Conservation (phyloP, 2,797 vertebrate genomes). For the Cygnus olor region DNA sequence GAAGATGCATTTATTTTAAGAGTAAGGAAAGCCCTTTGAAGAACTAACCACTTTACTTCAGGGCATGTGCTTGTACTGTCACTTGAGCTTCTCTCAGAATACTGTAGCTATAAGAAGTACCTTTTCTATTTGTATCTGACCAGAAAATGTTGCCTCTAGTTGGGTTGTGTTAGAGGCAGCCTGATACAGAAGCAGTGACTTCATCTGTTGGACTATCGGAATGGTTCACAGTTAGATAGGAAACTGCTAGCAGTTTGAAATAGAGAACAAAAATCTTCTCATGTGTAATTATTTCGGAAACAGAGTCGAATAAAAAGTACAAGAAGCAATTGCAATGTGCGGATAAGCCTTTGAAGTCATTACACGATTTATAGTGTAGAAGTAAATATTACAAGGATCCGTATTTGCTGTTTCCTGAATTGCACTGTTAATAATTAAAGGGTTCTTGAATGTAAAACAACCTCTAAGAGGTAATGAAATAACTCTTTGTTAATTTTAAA, state of each 20-base stretch:
- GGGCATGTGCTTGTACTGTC: background rate
- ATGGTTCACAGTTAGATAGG: background rate
- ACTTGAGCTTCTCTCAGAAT: background rate
- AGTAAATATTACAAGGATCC: background rate
- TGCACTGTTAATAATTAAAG: constrained; percentile 7
- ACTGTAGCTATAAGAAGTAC: background rate
- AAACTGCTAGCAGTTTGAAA: background rate
- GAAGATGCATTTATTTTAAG: background rate
- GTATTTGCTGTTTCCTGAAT: constrained; percentile 1
- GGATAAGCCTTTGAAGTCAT: constrained; percentile 29
- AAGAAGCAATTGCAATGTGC: background rate
- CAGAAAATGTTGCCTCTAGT: background rate
- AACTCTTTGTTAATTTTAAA: background rate
- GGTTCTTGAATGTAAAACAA: background rate
- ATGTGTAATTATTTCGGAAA: background rate
- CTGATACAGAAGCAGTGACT: background rate
- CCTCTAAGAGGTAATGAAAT: background rate
- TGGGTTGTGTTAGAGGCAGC: background rate
- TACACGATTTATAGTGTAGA: background rate
- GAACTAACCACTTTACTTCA: background rate
- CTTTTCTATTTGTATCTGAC: background rate
- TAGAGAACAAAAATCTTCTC: background rate
- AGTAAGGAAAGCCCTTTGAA: background rate
- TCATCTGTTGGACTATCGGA: background rate
- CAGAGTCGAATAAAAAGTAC: background rate